phyloP scores from a whole-genome alignment of 1,140 invertebrate species.

The Macrotrachela quadricornifera region DNA sequence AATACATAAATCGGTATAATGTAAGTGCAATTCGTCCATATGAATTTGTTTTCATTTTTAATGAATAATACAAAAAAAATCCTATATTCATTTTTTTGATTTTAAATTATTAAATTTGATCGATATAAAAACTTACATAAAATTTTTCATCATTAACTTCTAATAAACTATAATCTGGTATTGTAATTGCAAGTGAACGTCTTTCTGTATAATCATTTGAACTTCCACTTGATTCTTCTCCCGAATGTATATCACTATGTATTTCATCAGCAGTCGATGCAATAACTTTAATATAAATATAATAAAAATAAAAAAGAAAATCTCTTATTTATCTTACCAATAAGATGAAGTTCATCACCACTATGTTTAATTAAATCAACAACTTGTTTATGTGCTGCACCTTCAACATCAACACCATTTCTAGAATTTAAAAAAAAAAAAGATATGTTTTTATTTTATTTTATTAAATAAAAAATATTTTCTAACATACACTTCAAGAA shows the following conservation, averaged over 20 bases:
- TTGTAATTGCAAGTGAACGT: constrained; percentile 82
- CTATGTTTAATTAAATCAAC: constrained; percentile 96
- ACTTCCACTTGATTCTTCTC: constrained; percentile 60
- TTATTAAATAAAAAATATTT: too few relatives aligned
- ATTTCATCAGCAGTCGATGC: too few relatives aligned
- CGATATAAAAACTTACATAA: constrained; percentile 14
- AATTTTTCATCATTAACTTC: constrained; percentile 50
- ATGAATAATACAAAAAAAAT: too few relatives aligned
- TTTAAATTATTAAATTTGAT: too few relatives aligned
- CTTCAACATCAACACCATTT: constrained; percentile 91
- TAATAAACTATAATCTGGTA: constrained; percentile 70
- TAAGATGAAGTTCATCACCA: constrained; percentile 70
- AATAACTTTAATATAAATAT: too few relatives aligned
- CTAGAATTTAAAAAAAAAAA: too few relatives aligned
- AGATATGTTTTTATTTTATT: too few relatives aligned
- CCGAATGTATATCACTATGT: constrained; percentile 6
- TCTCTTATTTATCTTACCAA: constrained; percentile 40
- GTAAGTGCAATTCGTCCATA: too few relatives aligned
- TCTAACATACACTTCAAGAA: constrained; percentile 66
- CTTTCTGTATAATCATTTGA: constrained; percentile 94
- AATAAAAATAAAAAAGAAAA: constrained; percentile 30
- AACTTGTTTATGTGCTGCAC: constrained; percentile 92
- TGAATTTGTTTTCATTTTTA: too few relatives aligned
- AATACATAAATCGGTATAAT: too few relatives aligned
- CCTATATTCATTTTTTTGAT: too few relatives aligned